These are phyloP conservation scores for Pachyramphus minor DNA, from an alignment of 2,113 vertebrate genomes.

Conservation along the genomic window DNA sequence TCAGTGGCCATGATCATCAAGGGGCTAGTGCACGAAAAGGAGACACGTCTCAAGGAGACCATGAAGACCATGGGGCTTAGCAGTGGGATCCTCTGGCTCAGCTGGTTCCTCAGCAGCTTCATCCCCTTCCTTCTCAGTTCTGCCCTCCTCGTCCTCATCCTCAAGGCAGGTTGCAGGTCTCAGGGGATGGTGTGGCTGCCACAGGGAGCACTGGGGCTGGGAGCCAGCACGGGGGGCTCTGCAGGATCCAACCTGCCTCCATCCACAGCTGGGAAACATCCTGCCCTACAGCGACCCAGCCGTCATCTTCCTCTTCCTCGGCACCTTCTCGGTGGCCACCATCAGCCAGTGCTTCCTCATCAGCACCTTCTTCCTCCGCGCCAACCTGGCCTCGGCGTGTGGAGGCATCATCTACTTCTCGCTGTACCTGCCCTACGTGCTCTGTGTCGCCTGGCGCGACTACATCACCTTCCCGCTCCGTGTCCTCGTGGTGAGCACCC, in stretches of 20 bases:
- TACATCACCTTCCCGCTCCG: slow-evolving; percentile 71
- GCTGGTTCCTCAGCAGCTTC: slow-evolving; percentile 90
- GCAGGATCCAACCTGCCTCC: neutral
- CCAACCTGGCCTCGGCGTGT: slow-evolving; percentile 88
- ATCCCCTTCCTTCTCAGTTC: slow-evolving; percentile 85
- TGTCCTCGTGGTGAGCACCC: slow-evolving; percentile 73
- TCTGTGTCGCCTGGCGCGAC: slow-evolving; percentile 88
- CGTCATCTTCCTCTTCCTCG: slow-evolving; percentile 85
- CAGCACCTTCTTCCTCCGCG: slow-evolving; percentile 85
- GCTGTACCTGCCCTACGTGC: slow-evolving; percentile 86
- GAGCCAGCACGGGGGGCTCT: rapidly evolving
- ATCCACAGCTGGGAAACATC: slow-evolving; percentile 81
- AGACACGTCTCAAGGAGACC: slow-evolving; percentile 86
- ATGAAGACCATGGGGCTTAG: slow-evolving; percentile 90
- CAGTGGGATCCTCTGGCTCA: slow-evolving; percentile 82
- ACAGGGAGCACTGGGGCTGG: rapidly evolving
- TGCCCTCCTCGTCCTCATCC: slow-evolving; percentile 78
- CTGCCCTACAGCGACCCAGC: slow-evolving; percentile 85
- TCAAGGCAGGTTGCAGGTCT: slow-evolving; percentile 75
- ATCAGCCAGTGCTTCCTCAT: slow-evolving; percentile 92
- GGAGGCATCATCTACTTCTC: slow-evolving; percentile 88
- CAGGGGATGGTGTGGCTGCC: rapidly evolving
- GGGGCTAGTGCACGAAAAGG: slow-evolving; percentile 89
- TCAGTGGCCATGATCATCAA: slow-evolving; percentile 92
- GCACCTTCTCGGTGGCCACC: slow-evolving; percentile 85